These are phyloP conservation scores for Pipa parva DNA, from an alignment of 2,113 vertebrate genomes.

Conservation along the genomic window DNA sequence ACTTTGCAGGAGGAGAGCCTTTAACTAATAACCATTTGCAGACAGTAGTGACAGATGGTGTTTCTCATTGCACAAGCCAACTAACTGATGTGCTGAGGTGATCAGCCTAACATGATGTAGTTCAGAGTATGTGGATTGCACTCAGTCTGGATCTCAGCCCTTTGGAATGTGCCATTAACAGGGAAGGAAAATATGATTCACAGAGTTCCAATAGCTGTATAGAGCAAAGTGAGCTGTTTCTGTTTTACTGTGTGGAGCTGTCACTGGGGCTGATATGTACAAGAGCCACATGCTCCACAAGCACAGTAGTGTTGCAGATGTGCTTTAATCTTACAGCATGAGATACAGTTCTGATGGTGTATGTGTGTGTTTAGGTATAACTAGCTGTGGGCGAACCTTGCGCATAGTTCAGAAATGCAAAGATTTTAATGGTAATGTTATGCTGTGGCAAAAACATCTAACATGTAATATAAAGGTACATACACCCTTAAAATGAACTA, in stretches of 20 bases:
- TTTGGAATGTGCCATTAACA: slow-evolving; percentile 26
- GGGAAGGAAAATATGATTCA: slow-evolving; percentile 16
- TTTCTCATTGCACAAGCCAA: neutral
- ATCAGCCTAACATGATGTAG: neutral
- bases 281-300: neutral
- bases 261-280: neutral
- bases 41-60: slow-evolving; percentile 2
- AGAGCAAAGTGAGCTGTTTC: neutral
- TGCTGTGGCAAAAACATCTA: no score
- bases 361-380: no score
- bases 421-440: no score
- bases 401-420: no score
- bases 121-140: slow-evolving; percentile 3
- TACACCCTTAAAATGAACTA: no score
- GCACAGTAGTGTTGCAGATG: no score
- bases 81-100: neutral
- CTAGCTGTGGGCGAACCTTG: no score
- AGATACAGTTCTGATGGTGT: no score
- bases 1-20: no score
- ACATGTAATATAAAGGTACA: no score
- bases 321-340: no score
- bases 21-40: no score
- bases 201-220: slow-evolving; percentile 9
- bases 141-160: slow-evolving; percentile 13
- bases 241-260: neutral